Percentiles rank a stretch among this genome's conserved stretches.
These are phyloP conservation scores for Tribolium madens DNA, from an alignment of 1,140 invertebrate genomes.

Conservation along the genomic window DNA sequence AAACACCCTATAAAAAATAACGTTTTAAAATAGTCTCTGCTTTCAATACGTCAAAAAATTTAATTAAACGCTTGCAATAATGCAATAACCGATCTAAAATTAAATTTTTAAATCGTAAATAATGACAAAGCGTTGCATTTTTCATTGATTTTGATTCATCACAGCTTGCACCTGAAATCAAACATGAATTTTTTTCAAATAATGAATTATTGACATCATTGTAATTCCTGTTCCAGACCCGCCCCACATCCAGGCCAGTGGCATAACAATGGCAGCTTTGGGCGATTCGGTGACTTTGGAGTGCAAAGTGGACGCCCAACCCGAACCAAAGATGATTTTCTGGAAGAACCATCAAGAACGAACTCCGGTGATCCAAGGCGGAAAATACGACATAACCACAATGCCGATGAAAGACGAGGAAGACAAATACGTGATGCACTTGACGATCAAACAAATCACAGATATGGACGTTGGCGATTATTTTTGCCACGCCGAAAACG, in stretches of 20 bases:
- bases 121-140: too few species aligned
- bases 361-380: constrained; percentile 79
- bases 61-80: too few species aligned
- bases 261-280: constrained; percentile 78
- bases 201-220: not conserved
- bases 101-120: too few species aligned
- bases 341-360: constrained; percentile 79
- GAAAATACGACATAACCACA: constrained; percentile 77
- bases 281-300: constrained; percentile 80
- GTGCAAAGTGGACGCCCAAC: constrained; percentile 81
- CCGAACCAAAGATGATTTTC: constrained; percentile 83
- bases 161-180: too few species aligned
- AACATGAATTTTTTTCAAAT: not conserved
- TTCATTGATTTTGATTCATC: too few species aligned
- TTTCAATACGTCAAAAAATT: too few species aligned
- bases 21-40: too few species aligned
- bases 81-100: too few species aligned
- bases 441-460: constrained; percentile 78
- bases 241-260: constrained; percentile 79
- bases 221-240: constrained; percentile 69
- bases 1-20: too few species aligned
- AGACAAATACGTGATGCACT: constrained; percentile 77
- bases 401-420: constrained; percentile 69
- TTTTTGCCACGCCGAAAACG: constrained; percentile 85
- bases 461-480: constrained; percentile 81